Conservation (phyloP, 1,140 invertebrate species). For the Apocrypta bakeri region DNA sequence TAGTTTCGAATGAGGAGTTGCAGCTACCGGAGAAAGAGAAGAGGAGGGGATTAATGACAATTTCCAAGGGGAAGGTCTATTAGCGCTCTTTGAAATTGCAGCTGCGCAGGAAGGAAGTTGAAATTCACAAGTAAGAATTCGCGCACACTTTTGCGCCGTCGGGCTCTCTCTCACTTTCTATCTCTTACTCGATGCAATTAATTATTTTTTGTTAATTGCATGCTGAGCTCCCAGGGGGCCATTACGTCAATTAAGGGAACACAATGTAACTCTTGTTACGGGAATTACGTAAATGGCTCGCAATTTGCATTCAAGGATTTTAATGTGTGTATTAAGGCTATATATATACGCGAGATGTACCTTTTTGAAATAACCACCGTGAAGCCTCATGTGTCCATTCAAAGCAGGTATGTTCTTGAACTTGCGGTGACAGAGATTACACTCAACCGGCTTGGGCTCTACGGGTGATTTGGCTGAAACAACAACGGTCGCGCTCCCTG, state of each 20-base stretch:
- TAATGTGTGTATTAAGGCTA: too few relatives aligned
- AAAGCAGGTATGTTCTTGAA: conserved; percentile 98
- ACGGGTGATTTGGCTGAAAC: conserved; percentile 74
- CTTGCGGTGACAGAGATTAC: conserved; percentile 93
- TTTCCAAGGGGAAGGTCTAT: conserved; percentile 36
- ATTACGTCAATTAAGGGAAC: conserved; percentile 9
- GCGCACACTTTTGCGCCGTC: neutral
- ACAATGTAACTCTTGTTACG: neutral
- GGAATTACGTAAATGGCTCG: neutral
- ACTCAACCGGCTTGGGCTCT: conserved; percentile 90
- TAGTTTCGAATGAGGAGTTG: conserved; percentile 25
- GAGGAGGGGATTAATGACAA: conserved; percentile 40
- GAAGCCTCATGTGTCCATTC: conserved; percentile 97
- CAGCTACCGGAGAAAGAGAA: neutral
- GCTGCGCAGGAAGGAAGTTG: conserved; percentile 1
- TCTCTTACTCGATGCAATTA: neutral
- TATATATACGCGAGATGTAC: conserved; percentile 68
- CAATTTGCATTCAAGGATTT: neutral
- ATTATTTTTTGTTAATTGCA: conserved; percentile 7
- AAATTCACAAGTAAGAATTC: conserved; percentile 3
- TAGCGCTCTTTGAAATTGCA: conserved; percentile 29
- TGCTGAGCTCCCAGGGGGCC: neutral
- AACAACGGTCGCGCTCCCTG: conserved; percentile 65
- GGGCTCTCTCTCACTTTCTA: too few relatives aligned
- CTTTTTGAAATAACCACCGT: conserved; percentile 98